These are phyloP conservation scores for Sminthurides aquaticus DNA, from an alignment of 2,888 invertebrate species.

Conservation along the genomic window DNA sequence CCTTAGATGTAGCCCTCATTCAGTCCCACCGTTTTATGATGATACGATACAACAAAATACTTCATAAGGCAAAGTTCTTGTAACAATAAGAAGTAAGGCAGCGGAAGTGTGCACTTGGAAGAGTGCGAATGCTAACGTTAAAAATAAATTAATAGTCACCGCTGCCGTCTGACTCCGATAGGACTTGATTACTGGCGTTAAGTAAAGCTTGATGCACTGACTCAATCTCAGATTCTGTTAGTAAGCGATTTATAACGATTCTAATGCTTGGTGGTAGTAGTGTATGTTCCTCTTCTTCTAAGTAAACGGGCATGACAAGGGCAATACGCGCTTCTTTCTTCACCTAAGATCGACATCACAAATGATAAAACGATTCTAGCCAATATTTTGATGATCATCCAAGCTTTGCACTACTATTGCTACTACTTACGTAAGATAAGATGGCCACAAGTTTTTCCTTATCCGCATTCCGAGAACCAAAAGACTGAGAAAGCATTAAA, in stretches of 20 bases:
- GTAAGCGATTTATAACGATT: constrained; percentile 59
- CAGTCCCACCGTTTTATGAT: no score
- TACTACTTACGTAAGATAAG: constrained; percentile 51
- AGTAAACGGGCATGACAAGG: constrained; percentile 61
- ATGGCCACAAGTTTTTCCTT: constrained; percentile 56
- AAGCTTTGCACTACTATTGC: no score
- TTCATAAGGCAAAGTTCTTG: no score
- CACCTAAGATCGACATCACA: constrained; percentile 30
- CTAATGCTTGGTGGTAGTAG: constrained; percentile 66
- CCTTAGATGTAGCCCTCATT: no score
- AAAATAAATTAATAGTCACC: not conserved
- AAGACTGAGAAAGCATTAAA: constrained; percentile 54
- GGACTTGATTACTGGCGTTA: not conserved
- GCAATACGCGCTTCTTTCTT: constrained; percentile 51
- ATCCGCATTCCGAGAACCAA: constrained; percentile 48
- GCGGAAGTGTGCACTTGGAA: no score
- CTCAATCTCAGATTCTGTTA: constrained; percentile 58
- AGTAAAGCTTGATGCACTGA: constrained; percentile 15
- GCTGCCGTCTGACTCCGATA: not conserved
- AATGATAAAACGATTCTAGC: no score
- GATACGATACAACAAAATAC: no score
- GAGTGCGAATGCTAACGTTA: no score
- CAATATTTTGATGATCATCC: no score
- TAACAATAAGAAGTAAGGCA: no score
- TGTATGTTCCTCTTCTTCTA: constrained; percentile 59